Evolutionary conservation across 1,140 invertebrate species (phyloP).

Genomic region (Aphidius gifuensis): DNA sequence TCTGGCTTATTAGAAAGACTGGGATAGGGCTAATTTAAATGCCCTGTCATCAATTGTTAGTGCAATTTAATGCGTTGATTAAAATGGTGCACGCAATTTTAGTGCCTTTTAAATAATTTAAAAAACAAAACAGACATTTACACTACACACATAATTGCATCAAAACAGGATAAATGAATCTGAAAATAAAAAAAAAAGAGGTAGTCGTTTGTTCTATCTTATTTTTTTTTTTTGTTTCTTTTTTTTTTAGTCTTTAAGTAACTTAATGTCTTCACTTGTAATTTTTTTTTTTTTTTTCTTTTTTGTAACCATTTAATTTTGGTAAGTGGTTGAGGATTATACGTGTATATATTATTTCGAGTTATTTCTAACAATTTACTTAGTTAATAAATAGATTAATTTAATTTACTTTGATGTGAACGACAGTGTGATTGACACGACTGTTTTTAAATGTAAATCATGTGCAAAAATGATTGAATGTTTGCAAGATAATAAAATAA

Average conservation of each 20-base stretch:
- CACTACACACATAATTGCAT: no score
- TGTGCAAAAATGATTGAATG: no score
- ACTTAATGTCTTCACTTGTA: not conserved
- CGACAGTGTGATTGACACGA: no score
- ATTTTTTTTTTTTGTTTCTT: not conserved
- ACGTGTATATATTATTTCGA: slow-evolving; percentile 38
- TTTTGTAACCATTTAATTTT: slow-evolving; percentile 30
- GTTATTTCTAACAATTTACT: slow-evolving; percentile 39
- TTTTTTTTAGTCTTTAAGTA: not conserved
- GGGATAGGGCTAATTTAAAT: slow-evolving; percentile 52
- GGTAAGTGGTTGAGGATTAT: slow-evolving; percentile 44
- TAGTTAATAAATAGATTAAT: slow-evolving; percentile 18
- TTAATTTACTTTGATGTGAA: no score
- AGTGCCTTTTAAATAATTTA: no score
- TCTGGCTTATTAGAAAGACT: slow-evolving; percentile 1
- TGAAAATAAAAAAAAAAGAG: not conserved
- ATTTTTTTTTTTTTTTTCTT: not conserved
- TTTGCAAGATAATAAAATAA: no score
- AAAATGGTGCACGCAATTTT: no score
- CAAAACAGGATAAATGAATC: no score
- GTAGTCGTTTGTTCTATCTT: not conserved
- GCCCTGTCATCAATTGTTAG: not conserved
- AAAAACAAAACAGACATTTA: no score
- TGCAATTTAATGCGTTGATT: no score
- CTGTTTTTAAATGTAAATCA: no score